phyloP scores from a whole-genome alignment of 1,140 invertebrate genomes.

The Campodea augens region DNA sequence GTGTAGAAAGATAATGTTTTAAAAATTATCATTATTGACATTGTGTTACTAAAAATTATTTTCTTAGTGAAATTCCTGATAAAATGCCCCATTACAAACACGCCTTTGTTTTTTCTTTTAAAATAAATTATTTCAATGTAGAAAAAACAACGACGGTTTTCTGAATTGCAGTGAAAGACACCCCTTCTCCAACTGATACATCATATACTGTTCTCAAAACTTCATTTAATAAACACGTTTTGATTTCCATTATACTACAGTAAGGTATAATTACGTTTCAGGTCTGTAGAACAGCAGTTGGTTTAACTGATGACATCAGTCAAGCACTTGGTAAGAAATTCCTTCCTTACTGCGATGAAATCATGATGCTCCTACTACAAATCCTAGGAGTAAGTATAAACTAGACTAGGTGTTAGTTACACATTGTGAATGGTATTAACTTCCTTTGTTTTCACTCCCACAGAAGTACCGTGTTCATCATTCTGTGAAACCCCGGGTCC shows the following conservation, averaged over 20 bases:
- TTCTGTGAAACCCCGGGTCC: conserved; percentile 85
- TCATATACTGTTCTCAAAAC: no score
- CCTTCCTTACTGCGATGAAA: conserved; percentile 83
- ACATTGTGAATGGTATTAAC: conserved; percentile 4
- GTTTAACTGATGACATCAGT: conserved; percentile 84
- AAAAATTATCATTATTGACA: no score
- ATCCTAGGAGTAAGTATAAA: conserved; percentile 50
- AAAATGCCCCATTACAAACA: no score
- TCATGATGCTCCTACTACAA: conserved; percentile 74
- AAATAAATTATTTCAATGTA: no score
- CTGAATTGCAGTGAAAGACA: no score
- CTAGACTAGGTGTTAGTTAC: conserved; percentile 1
- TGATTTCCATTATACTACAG: neutral
- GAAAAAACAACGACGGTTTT: no score
- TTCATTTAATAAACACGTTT: no score
- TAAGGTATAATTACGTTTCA: conserved; percentile 15
- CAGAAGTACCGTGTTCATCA: conserved; percentile 66
- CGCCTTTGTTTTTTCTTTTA: no score
- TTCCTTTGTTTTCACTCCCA: conserved; percentile 15
- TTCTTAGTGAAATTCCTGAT: no score
- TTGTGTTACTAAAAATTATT: no score
- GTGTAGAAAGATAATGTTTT: no score
- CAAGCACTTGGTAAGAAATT: conserved; percentile 67
- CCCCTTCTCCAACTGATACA: no score
- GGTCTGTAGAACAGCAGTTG: conserved; percentile 82